These are phyloP conservation scores for Epirrhoe alternata DNA, from an alignment of 2,888 invertebrate species.

Conservation along the genomic window DNA sequence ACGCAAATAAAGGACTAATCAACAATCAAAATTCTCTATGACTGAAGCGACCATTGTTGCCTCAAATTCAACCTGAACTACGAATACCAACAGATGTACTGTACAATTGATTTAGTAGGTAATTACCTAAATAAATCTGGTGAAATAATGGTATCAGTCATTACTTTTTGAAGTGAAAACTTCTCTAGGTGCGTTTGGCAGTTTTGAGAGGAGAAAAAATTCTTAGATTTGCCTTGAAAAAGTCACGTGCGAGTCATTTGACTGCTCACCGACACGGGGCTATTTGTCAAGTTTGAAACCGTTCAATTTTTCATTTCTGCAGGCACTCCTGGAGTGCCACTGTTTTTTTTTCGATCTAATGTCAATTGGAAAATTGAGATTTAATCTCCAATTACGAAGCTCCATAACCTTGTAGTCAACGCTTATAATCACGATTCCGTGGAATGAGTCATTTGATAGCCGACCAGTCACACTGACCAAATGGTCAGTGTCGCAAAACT, in stretches of 20 bases:
- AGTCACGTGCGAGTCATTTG: too few relatives aligned
- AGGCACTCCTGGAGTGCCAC: too few relatives aligned
- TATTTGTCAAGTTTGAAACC: too few relatives aligned
- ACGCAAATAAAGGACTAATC: conserved; percentile 5
- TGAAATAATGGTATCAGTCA: neutral
- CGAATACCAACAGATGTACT: neutral
- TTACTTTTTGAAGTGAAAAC: too few relatives aligned
- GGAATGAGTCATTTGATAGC: conserved; percentile 83
- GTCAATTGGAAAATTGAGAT: neutral
- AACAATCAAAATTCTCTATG: conserved; percentile 16
- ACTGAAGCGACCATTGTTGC: neutral
- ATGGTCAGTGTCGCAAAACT: conserved; percentile 85
- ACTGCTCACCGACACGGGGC: too few relatives aligned
- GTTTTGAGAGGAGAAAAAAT: too few relatives aligned
- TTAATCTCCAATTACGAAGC: conserved; percentile 41
- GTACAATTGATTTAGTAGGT: neutral
- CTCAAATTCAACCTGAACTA: neutral
- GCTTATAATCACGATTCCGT: conserved; percentile 66
- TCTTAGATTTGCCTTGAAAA: too few relatives aligned
- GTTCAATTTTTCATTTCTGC: too few relatives aligned
- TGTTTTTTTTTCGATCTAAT: too few relatives aligned
- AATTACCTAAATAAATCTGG: neutral
- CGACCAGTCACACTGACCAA: conserved; percentile 83
- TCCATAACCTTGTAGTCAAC: conserved; percentile 26
- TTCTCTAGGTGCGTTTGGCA: too few relatives aligned